These are phyloP conservation scores for Miichthys miiuy DNA, from an alignment of 2,797 vertebrate species.

Conservation along the genomic window DNA sequence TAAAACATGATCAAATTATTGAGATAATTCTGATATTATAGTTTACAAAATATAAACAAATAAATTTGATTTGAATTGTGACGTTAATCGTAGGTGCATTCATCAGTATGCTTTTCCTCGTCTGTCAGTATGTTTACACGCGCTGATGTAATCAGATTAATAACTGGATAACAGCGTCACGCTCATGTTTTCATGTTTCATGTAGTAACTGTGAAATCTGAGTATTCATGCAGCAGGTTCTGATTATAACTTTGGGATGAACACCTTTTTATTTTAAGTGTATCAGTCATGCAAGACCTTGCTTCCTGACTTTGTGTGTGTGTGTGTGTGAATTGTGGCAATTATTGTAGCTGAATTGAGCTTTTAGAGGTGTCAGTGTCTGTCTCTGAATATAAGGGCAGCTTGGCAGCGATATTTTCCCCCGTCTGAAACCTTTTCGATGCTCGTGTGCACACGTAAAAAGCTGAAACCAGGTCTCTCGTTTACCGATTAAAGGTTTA, in stretches of 20 bases:
- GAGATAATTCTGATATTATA: no score
- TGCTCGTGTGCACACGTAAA: no score
- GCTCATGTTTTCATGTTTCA: background rate
- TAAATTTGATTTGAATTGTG: no score
- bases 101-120: background rate
- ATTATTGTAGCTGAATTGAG: background rate
- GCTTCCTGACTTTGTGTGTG: background rate
- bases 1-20: no score
- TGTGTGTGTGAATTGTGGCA: background rate
- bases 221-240: background rate
- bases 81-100: no score
- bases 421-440: no score
- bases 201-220: background rate
- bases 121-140: background rate
- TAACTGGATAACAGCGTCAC: no score
- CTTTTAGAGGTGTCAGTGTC: no score
- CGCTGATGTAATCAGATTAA: background rate
- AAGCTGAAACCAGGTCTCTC: background rate
- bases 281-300: background rate
- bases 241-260: background rate
- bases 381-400: no score
- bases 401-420: no score
- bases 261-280: background rate
- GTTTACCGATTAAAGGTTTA: background rate
- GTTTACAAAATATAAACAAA: no score